phyloP scores from a whole-genome alignment of 2,888 invertebrate species.

The Plebejus anna region DNA sequence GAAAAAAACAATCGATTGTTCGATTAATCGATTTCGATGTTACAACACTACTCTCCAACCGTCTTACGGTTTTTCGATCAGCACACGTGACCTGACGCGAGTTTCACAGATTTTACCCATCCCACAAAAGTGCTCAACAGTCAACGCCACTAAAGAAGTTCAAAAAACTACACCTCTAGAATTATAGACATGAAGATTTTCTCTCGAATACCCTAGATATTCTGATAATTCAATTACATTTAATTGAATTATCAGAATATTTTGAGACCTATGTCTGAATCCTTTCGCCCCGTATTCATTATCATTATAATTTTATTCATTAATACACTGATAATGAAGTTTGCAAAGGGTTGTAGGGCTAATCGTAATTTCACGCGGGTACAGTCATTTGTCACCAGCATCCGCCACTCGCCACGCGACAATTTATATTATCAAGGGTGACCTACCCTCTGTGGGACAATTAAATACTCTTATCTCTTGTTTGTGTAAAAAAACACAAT shows the following conservation, averaged over 20 bases:
- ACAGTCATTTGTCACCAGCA: conserved; percentile 76
- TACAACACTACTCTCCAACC: too few relatives aligned
- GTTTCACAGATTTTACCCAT: too few relatives aligned
- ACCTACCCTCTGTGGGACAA: conserved; percentile 58
- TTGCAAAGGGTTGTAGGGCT: conserved; percentile 52
- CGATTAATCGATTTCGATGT: too few relatives aligned
- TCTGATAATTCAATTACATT: not conserved
- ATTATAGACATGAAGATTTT: too few relatives aligned
- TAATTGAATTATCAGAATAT: too few relatives aligned
- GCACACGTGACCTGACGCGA: too few relatives aligned
- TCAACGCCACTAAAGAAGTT: too few relatives aligned
- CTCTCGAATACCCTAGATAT: too few relatives aligned
- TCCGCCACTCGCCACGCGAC: conserved; percentile 77
- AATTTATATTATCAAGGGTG: conserved; percentile 67
- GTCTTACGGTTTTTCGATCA: too few relatives aligned
- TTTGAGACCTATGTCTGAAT: not conserved
- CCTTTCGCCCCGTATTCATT: conserved; percentile 44
- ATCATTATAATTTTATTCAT: conserved; percentile 70
- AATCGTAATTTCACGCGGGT: conserved; percentile 75
- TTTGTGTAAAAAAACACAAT: conserved; percentile 15
- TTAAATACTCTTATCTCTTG: conserved; percentile 42
- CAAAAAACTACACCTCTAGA: too few relatives aligned
- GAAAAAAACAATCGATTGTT: too few relatives aligned
- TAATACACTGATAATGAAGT: conserved; percentile 58
- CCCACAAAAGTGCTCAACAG: too few relatives aligned